phyloP scores from a whole-genome alignment of 2,797 vertebrate genomes.

The Malacoctenus gilli region DNA sequence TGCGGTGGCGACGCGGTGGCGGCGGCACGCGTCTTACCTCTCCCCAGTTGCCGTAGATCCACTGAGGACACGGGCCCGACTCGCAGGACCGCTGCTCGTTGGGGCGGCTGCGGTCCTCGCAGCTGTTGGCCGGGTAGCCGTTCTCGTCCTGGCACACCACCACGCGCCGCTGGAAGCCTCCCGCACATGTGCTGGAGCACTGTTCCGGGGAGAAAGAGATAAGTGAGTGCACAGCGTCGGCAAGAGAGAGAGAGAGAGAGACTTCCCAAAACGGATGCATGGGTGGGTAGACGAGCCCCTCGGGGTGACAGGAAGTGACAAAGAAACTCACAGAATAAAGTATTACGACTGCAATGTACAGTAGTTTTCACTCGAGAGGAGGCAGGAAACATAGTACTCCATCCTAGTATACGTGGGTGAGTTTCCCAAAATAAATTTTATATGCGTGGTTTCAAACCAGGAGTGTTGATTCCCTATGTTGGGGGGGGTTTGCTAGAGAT shows the following conservation, averaged over 20 bases:
- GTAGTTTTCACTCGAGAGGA: no score
- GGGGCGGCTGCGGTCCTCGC: slow-evolving; percentile 90
- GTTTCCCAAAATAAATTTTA: no score
- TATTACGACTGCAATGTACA: no score
- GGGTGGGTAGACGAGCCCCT: neutral
- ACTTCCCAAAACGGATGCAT: slow-evolving; percentile 21
- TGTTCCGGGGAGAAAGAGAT: slow-evolving; percentile 67
- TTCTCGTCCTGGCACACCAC: slow-evolving; percentile 99
- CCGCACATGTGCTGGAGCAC: slow-evolving; percentile 98
- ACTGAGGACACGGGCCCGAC: slow-evolving; percentile 95
- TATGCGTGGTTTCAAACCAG: no score
- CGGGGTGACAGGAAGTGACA: neutral
- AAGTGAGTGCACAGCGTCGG: slow-evolving; percentile 24
- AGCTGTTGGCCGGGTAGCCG: slow-evolving; percentile 89
- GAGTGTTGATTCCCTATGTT: no score
- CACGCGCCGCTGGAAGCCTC: slow-evolving; percentile 95
- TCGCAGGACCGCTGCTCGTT: slow-evolving; percentile 93
- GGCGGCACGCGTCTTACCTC: slow-evolving; percentile 83
- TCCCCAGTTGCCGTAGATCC: slow-evolving; percentile 95
- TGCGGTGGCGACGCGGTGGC: no score
- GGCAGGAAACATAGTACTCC: no score
- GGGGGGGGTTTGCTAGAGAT: no score
- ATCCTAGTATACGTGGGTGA: no score
- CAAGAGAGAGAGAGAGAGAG: slow-evolving; percentile 9
- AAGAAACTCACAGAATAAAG: no score